phyloP scores from a whole-genome alignment of 2,797 vertebrate genomes.

The Enteromius treurensis region DNA sequence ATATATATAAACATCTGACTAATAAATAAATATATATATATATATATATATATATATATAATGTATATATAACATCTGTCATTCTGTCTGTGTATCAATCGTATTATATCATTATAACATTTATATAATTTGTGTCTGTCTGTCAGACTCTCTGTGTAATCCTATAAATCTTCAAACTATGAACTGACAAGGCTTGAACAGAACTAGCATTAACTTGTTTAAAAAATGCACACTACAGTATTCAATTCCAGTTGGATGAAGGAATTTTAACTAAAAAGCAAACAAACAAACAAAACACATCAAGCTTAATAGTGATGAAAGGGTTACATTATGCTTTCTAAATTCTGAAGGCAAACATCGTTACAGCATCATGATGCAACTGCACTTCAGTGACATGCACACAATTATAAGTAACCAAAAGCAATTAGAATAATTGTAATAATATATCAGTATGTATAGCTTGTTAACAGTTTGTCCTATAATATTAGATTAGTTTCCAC shows the following conservation, averaged over 20 bases:
- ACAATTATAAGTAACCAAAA: neutral
- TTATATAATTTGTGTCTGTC: neutral
- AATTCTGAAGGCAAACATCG: slow-evolving; percentile 3
- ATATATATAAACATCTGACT: too few species aligned
- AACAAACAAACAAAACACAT: neutral
- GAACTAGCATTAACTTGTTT: neutral
- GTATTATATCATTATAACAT: neutral
- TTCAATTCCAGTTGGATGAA: neutral
- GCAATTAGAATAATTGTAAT: slow-evolving; percentile 14
- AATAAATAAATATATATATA: too few species aligned
- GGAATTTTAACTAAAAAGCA: neutral
- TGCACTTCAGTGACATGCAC: neutral
- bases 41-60: too few species aligned
- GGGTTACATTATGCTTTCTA: neutral
- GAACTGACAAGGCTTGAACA: neutral
- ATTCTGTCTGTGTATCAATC: neutral
- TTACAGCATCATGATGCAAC: slow-evolving; percentile 6
- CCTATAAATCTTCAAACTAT: too few species aligned
- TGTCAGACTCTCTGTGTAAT: neutral
- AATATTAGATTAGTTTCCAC: neutral
- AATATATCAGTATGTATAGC: neutral
- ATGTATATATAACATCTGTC: neutral
- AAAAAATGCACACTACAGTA: neutral
- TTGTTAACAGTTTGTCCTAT: neutral
- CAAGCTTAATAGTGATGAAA: neutral